These are phyloP conservation scores for Drosophila miranda DNA, from an alignment of 1,140 invertebrate genomes.

Conservation along the genomic window DNA sequence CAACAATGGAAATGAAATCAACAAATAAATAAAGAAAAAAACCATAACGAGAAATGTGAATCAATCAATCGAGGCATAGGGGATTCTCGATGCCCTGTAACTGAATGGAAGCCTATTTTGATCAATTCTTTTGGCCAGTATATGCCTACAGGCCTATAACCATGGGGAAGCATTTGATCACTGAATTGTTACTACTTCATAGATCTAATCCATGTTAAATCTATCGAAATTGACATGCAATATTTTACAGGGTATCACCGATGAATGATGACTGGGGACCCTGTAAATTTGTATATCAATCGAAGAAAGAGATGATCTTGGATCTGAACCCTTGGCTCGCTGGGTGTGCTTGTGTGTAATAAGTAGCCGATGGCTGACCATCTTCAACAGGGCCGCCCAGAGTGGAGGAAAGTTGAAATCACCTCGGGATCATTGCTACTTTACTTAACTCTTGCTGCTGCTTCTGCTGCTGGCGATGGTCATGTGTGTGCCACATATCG, in stretches of 20 bases:
- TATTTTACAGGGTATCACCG: slow-evolving; percentile 10
- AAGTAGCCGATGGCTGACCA: slow-evolving; percentile 45
- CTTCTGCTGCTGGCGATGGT: slow-evolving; percentile 14
- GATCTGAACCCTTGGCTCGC: not conserved
- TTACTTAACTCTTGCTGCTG: slow-evolving; percentile 56
- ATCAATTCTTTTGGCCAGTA: too few species aligned
- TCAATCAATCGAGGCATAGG: slow-evolving; percentile 23
- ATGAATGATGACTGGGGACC: too few species aligned
- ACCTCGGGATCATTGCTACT: slow-evolving; percentile 70
- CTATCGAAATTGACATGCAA: not conserved
- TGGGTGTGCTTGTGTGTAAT: slow-evolving; percentile 40
- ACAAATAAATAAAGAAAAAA: slow-evolving; percentile 50
- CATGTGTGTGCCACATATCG: slow-evolving; percentile 28
- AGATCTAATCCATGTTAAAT: too few species aligned
- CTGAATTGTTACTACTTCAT: too few species aligned
- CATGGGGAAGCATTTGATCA: too few species aligned
- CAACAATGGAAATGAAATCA: slow-evolving; percentile 56
- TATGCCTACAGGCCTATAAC: too few species aligned
- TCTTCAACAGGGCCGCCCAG: slow-evolving; percentile 3
- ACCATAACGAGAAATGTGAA: slow-evolving; percentile 45
- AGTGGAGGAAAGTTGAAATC: slow-evolving; percentile 59
- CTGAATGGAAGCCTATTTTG: too few species aligned
- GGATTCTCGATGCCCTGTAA: slow-evolving; percentile 26
- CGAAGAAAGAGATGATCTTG: slow-evolving; percentile 19
- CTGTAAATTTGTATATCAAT: slow-evolving; percentile 1